A percentile compares a stretch with the other conserved stretches of the same genome.
Evolutionary conservation across 2,113 vertebrate genomes (phyloP).

Genomic region (Actenoides hombroni): DNA sequence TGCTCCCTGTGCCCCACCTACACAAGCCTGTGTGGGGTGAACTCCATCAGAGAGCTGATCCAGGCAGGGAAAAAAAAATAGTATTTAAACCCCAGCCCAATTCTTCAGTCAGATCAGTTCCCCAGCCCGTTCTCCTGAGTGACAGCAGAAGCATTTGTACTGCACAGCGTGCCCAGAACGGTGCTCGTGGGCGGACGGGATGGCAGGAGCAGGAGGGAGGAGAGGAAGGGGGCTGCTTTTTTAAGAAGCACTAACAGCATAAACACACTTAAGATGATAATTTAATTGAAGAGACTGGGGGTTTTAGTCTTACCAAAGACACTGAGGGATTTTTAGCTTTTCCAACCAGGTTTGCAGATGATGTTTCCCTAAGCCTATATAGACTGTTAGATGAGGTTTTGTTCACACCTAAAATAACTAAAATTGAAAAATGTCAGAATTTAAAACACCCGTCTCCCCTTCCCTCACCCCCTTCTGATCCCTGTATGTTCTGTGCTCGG

Average conservation of each 20-base stretch:
- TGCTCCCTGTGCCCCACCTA: neutral
- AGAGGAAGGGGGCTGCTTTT: slow-evolving; percentile 43
- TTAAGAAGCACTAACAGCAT: slow-evolving; percentile 43
- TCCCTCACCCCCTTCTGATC: neutral
- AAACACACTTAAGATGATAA: slow-evolving; percentile 28
- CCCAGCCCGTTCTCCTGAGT: neutral
- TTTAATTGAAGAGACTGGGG: neutral
- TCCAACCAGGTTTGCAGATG: neutral
- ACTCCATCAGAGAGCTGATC: neutral
- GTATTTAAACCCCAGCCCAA: neutral
- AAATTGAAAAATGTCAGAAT: neutral
- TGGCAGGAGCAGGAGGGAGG: slow-evolving; percentile 26
- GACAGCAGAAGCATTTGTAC: slow-evolving; percentile 48
- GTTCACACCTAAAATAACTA: neutral
- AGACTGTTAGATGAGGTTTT: neutral
- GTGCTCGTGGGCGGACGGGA: slow-evolving; percentile 35
- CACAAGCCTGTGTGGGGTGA: accelerated
- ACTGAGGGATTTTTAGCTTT: neutral
- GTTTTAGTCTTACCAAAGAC: neutral
- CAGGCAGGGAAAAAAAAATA: neutral
- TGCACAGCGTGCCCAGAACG: slow-evolving; percentile 49
- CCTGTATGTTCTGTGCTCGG: neutral
- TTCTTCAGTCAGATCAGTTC: neutral
- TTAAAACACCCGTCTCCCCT: neutral
- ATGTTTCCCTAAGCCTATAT: neutral